Evolutionary conservation across 1,140 invertebrate genomes (phyloP).

Genomic region (Muscidifurax raptorellus): DNA sequence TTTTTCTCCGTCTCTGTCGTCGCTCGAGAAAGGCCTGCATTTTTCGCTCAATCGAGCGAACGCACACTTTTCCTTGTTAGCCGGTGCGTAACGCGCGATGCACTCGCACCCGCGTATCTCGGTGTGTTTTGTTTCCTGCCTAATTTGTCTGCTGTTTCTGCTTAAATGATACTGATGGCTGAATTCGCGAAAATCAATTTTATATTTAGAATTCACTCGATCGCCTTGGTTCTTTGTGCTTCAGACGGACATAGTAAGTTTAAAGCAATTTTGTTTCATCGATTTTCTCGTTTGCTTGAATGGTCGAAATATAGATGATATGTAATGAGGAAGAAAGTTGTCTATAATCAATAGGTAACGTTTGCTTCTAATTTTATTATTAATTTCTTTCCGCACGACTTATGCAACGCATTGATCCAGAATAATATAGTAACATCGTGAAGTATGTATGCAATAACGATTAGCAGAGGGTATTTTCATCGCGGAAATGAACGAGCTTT

Average conservation of each 20-base stretch:
- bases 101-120: not conserved
- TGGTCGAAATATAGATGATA: too few species aligned
- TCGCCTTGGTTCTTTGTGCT: too few species aligned
- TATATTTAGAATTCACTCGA: too few species aligned
- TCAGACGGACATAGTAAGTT: too few species aligned
- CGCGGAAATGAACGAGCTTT: conserved; percentile 2
- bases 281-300: not conserved
- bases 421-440: not conserved
- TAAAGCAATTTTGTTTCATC: not conserved
- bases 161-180: not conserved
- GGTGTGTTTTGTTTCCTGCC: conserved; percentile 6
- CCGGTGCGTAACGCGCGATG: conserved; percentile 34
- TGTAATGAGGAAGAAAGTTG: not conserved
- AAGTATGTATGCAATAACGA: conserved; percentile 11
- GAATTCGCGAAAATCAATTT: not conserved
- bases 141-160: conserved; percentile 6
- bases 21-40: conserved; percentile 35
- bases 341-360: not conserved
- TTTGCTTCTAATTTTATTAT: not conserved
- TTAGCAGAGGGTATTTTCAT: not conserved
- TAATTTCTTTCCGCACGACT: not conserved
- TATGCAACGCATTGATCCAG: not conserved
- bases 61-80: conserved; percentile 44
- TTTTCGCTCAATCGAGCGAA: conserved; percentile 47
- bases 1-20: not conserved